A percentile compares a stretch with the other conserved stretches of the same genome.
Evolutionary conservation across 2,888 invertebrate genomes (phyloP).

Genomic region (Erebia epiphron): DNA sequence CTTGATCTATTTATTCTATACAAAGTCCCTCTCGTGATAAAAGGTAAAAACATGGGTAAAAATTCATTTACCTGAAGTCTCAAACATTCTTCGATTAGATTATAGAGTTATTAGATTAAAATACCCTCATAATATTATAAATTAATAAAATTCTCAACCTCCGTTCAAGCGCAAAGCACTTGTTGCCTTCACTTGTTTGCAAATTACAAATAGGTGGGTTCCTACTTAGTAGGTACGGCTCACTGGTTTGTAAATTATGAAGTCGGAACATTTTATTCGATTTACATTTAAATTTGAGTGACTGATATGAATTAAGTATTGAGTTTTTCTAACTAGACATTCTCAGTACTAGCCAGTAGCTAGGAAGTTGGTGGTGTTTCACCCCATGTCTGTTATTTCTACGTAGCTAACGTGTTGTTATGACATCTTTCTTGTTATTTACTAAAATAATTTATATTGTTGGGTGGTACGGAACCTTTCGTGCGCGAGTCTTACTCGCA

Average conservation of each 20-base stretch:
- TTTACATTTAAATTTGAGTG: background rate
- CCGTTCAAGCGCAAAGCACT: background rate
- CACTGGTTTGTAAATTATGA: background rate
- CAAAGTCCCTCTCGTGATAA: background rate
- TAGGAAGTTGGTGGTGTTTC: too few relatives aligned
- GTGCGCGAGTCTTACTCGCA: too few relatives aligned
- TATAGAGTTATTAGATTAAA: background rate
- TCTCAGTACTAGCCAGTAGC: too few relatives aligned
- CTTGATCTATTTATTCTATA: too few relatives aligned
- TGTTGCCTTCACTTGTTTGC: conserved; percentile 5
- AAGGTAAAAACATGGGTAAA: too few relatives aligned
- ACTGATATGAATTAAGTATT: background rate
- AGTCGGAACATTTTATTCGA: background rate
- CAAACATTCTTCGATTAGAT: background rate
- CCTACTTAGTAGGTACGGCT: background rate
- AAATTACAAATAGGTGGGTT: background rate
- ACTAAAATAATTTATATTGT: too few relatives aligned
- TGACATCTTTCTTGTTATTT: too few relatives aligned
- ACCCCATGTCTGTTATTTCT: too few relatives aligned
- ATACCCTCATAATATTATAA: too few relatives aligned
- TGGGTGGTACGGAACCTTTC: too few relatives aligned
- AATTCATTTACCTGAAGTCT: background rate
- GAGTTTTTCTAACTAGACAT: too few relatives aligned
- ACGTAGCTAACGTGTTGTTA: too few relatives aligned
- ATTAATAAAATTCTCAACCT: background rate